Evolutionary conservation across 2,888 invertebrate species (phyloP), one percentile per base, ranked within the genome.

Genomic region (Cataglyphis albicans): DNA sequence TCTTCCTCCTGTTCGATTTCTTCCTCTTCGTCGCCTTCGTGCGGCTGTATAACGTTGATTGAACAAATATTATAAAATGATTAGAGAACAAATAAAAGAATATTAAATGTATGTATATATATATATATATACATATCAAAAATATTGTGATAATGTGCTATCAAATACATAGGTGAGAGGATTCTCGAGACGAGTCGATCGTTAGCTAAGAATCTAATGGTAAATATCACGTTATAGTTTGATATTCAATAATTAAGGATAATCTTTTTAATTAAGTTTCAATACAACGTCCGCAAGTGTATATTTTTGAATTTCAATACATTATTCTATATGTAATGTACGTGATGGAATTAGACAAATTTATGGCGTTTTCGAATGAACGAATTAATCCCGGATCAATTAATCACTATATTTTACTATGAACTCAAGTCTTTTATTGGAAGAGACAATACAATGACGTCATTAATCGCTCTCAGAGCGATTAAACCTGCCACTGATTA

Each of bases 1-100:
- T 92, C 90, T 61, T 93, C 93, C n/a, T 94, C 93, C 12, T 93
- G 93, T n/a, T 92, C 91, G 12, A 93, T 92, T 15, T 92, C 91
- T 38, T 91, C 91, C 2, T 93, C 93, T 25, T 93, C 95, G 48
- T 93, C 93, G 1, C 89, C 90, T 89, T 91, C 90, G 84, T 92
- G 90, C 10, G 90, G 91, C 92, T 90, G 70, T 64, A 84, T 82
- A 84, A 90, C 29, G 76, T 86, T 63, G 74, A 68, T 55, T 5
- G 18, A 38, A 70, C 78, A 84, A 86, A 86, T 81, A 75, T 83
- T 61, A 72, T 0, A 32, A 70, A 78, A 32, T 59, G 7, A 44
- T 10, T 41, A 15, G 21, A 41, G 12, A 2, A 25, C 3, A 3
- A 18, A 48, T 7, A 7, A 5, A 48, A 52, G 25, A 25, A 25